phyloP scores from a whole-genome alignment of 2,797 vertebrate species.

The Tolypeutes matacus region DNA sequence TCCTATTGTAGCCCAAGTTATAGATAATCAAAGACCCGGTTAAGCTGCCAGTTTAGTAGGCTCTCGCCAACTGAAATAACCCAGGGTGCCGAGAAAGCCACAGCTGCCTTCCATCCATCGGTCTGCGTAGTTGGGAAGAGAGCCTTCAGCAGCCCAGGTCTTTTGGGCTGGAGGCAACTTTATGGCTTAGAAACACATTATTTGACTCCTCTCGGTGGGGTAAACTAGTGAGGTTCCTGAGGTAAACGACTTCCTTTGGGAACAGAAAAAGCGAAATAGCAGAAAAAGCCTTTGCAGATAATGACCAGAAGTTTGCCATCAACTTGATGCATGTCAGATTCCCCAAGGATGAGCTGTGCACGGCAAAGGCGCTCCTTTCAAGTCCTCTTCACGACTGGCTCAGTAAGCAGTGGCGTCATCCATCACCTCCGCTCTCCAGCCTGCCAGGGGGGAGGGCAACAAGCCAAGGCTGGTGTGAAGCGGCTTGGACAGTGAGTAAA shows the following conservation, averaged over 20 bases:
- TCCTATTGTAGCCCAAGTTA: neutral
- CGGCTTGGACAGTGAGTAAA: constrained; percentile 82
- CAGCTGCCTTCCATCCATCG: neutral
- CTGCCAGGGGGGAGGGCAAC: constrained; percentile 42
- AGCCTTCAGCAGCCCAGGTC: neutral
- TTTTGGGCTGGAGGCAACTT: neutral
- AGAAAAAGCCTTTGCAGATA: constrained; percentile 52
- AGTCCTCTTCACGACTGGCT: constrained; percentile 80
- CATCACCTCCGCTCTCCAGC: constrained; percentile 79
- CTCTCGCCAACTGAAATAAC: neutral
- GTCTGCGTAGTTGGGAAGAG: neutral
- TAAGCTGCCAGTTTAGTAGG: neutral
- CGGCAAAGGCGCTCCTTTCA: constrained; percentile 56
- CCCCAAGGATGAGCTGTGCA: constrained; percentile 68
- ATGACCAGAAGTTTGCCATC: constrained; percentile 79
- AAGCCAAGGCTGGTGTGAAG: constrained; percentile 71
- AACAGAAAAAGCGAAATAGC: neutral
- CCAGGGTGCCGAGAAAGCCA: too few relatives aligned
- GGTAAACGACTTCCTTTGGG: constrained; percentile 18
- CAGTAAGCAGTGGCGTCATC: constrained; percentile 86
- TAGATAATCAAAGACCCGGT: neutral
- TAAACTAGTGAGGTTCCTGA: neutral
- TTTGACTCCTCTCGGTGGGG: neutral
- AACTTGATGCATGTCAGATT: constrained; percentile 68
- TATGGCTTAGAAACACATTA: neutral